Evolutionary conservation across 2,113 vertebrate species (phyloP).

Genomic region (Verasper variegatus): DNA sequence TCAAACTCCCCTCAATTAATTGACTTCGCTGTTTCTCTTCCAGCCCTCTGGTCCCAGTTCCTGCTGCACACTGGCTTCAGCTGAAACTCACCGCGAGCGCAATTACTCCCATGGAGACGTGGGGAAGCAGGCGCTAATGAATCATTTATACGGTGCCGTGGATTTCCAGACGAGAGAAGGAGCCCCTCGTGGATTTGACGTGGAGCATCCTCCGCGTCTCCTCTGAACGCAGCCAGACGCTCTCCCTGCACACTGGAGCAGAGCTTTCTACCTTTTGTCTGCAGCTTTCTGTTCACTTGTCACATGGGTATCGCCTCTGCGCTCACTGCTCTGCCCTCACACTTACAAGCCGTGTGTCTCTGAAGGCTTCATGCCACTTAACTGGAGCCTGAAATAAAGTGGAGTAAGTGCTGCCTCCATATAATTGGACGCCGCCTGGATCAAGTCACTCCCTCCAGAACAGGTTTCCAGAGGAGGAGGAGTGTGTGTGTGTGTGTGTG

Average conservation of each 20-base stretch:
- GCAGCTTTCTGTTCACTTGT: conserved; percentile 49
- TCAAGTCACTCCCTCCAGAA: conserved; percentile 81
- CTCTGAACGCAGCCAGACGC: conserved; percentile 45
- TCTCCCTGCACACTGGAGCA: conserved; percentile 21
- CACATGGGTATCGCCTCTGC: conserved; percentile 54
- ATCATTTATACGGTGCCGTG: conserved; percentile 72
- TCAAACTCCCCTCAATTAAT: conserved; percentile 56
- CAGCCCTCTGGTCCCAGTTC: conserved; percentile 31
- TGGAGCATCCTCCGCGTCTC: conserved; percentile 71
- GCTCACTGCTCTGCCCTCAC: conserved; percentile 41
- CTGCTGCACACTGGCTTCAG: conserved; percentile 52
- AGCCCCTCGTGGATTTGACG: conserved; percentile 55
- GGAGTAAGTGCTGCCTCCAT: conserved; percentile 76
- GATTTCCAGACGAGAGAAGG: conserved; percentile 70
- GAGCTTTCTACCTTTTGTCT: conserved; percentile 69
- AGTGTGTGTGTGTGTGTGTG: conserved; percentile 12
- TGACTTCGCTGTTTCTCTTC: conserved; percentile 55
- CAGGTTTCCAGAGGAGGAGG: conserved; percentile 71
- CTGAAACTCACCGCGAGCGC: conserved; percentile 67
- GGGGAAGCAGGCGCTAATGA: conserved; percentile 68
- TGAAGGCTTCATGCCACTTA: conserved; percentile 72
- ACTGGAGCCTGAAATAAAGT: conserved; percentile 76
- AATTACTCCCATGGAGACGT: conserved; percentile 70
- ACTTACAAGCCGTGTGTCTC: conserved; percentile 54
- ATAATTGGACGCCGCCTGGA: conserved; percentile 77